Conservation (phyloP, 2,797 vertebrate genomes). For the Chaenodraco wilsoni region DNA sequence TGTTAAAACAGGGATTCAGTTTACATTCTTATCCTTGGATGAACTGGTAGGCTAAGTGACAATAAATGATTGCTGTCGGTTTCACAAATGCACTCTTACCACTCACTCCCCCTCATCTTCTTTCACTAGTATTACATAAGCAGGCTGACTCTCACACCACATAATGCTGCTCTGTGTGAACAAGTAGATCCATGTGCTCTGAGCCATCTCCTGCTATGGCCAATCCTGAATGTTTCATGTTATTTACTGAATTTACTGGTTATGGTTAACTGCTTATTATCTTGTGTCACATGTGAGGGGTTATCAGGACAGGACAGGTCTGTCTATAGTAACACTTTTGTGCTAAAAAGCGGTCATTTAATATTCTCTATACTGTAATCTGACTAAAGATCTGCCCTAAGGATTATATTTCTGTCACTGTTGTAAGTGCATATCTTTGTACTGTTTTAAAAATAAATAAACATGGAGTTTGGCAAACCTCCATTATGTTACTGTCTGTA, state of each 20-base stretch:
- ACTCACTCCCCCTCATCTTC: slow-evolving; percentile 47
- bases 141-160: slow-evolving; percentile 46
- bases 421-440: neutral
- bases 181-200: slow-evolving; percentile 19
- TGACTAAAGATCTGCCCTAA: slow-evolving; percentile 29
- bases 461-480: slow-evolving; percentile 11
- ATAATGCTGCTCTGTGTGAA: slow-evolving; percentile 43
- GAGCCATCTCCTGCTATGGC: neutral
- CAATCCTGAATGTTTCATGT: neutral
- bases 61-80: slow-evolving; percentile 12
- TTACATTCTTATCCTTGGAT: neutral
- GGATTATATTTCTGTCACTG: slow-evolving; percentile 32
- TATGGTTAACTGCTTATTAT: slow-evolving; percentile 11
- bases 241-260: slow-evolving; percentile 2
- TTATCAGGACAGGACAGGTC: slow-evolving; percentile 3
- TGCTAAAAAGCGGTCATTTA: slow-evolving; percentile 4
- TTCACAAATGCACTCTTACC: slow-evolving; percentile 32
- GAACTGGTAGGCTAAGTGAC: neutral
- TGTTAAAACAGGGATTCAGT: neutral
- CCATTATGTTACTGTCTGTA: neutral
- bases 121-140: slow-evolving; percentile 54
- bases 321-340: slow-evolving; percentile 1
- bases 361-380: slow-evolving; percentile 35
- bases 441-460: neutral
- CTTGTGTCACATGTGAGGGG: slow-evolving; percentile 7